Base-by-base conservation (phyloP, 2,113 vertebrate genomes). In the Scalopus aquaticus region DNA sequence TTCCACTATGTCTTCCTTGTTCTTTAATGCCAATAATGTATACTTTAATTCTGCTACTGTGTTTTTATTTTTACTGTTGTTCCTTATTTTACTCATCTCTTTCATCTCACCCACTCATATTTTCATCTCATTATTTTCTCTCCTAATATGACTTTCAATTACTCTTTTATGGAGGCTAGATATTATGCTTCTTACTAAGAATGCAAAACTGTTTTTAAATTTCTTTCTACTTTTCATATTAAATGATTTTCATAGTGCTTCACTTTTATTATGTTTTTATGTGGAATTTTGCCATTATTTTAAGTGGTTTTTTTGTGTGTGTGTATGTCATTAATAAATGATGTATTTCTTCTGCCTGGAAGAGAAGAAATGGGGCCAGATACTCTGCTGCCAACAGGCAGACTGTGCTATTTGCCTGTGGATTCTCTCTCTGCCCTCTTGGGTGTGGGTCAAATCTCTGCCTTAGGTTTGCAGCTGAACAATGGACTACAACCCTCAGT, bases 201-300 rank as follows among this genome's bases (percentile, higher is more conserved):
- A 72, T 60, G 30, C 49, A 70, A 69, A 84, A 64, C 12, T 70
- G 2, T 67, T 89, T 79, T 93, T 26, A 39, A 30, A 74, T 77
- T 84, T 96, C 96, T 44, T 60, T 88, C 62, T 86, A 54, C 46
- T 95, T 95, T 90, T 35, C 19, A 44, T 64, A 64, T 49, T 86
- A 92, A 84, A 60, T 93, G 65, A 44, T 82, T 93, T 90, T 86
- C 73, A 70, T 42, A 89, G 74, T 10, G 44, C 24, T 73, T 94
- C 83, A 42, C 17, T 78, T 80, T 62, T 69, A 78, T 88, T 91
- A 51, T 60, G 51, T 42, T 91, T 88, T 82, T 22, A 72, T 78
- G 65, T 56, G 49, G 39, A 69, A 46, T 44, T 44, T 69, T 86
- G 46, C 37, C 37, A 58, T 76, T 74, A 46, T 81, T 96, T 84